Evolutionary conservation across 2,888 invertebrate species (phyloP).

Genomic region (Corbicula japonica): DNA sequence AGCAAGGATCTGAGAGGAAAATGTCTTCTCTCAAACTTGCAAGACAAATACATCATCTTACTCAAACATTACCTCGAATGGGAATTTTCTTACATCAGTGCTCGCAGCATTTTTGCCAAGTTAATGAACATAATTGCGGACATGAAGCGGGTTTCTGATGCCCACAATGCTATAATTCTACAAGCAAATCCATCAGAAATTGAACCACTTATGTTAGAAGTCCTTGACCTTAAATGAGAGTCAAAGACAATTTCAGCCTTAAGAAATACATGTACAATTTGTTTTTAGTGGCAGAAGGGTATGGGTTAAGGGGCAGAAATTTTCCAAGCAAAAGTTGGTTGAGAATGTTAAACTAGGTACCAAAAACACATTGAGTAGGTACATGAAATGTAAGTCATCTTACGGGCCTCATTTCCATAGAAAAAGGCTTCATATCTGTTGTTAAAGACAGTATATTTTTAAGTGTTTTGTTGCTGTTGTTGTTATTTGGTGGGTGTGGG

Average conservation of each 20-base stretch:
- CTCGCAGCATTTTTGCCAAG: conserved; percentile 77
- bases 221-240: conserved; percentile 92
- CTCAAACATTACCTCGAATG: conserved; percentile 86
- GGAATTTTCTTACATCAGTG: conserved; percentile 78
- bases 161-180: conserved; percentile 96
- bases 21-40: conserved; percentile 81
- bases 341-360: too few species aligned
- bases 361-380: too few species aligned
- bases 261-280: not conserved
- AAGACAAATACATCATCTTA: conserved; percentile 87
- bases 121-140: conserved; percentile 96
- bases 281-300: too few species aligned
- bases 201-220: conserved; percentile 97
- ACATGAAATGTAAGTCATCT: too few species aligned
- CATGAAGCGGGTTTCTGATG: conserved; percentile 94
- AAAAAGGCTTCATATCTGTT: too few species aligned
- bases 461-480: too few species aligned
- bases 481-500: too few species aligned
- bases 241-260: not conserved
- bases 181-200: conserved; percentile 97
- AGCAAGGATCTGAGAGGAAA: conserved; percentile 89
- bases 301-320: too few species aligned
- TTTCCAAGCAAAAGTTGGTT: too few species aligned
- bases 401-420: too few species aligned
- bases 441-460: too few species aligned